Conservation (phyloP, 1,140 invertebrate genomes). For the Papilio polyxenes region DNA sequence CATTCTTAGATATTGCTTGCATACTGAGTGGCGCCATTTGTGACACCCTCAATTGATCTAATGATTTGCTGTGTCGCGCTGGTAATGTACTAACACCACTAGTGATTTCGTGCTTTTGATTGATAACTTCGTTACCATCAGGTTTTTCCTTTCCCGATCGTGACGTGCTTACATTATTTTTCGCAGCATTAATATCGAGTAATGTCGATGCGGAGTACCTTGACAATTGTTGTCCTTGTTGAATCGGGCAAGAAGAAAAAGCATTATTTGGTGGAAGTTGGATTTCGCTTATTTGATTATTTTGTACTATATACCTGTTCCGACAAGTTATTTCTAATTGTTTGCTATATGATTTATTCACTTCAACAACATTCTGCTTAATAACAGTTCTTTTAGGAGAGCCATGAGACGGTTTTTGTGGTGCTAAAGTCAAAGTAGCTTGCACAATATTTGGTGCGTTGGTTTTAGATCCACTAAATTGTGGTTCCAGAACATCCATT, state of each 20-base stretch:
- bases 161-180: conserved; percentile 58
- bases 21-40: conserved; percentile 69
- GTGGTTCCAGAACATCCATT: conserved; percentile 75
- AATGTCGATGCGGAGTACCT: conserved; percentile 82
- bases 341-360: conserved; percentile 72
- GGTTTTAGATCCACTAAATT: conserved; percentile 68
- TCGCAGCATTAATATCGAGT: conserved; percentile 74
- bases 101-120: conserved; percentile 70
- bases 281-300: conserved; percentile 80
- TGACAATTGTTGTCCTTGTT: conserved; percentile 78
- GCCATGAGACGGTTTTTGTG: conserved; percentile 72
- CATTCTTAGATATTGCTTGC: conserved; percentile 65
- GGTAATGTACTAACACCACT: conserved; percentile 81
- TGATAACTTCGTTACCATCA: conserved; percentile 59
- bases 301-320: conserved; percentile 79
- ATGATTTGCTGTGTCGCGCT: conserved; percentile 88
- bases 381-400: conserved; percentile 76
- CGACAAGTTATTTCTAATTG: conserved; percentile 75
- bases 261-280: conserved; percentile 74
- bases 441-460: conserved; percentile 66
- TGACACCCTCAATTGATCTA: conserved; percentile 86
- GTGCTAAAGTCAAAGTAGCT: conserved; percentile 76
- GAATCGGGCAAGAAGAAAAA: conserved; percentile 73
- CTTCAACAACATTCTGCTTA: conserved; percentile 76
- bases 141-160: conserved; percentile 61